Evolutionary conservation across 2,888 invertebrate genomes (phyloP), one percentile per base, ranked within the genome.

Genomic region (Xestia xanthographa): DNA sequence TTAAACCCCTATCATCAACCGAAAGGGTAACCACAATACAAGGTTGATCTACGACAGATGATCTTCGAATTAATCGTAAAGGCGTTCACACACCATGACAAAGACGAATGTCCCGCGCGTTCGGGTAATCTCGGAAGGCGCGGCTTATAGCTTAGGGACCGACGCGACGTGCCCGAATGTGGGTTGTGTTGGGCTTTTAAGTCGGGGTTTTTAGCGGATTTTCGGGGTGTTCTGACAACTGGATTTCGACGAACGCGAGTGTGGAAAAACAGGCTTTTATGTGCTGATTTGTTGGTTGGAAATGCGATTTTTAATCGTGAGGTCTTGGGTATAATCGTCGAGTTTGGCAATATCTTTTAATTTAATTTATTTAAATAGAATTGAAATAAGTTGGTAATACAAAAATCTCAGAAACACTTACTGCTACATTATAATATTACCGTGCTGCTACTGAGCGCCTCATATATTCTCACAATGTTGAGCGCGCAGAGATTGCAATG

Each of bases 71-170:
- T 85, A 89, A 90, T 89, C 87, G 80, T 82, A 72, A 83, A 88
- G 86, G 86, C 86, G 82, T 89, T 86, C 83, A 79, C 80, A 82
- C 76, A 78, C 77, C 79, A 80, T 90, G 91, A 92, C 92, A 92
- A 88, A 91, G 92, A 91, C 86, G 87, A 89, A 92, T 91, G 89
- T 85, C 79, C 79, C 83, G 74, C 79, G 71, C 81, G 86, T 84
- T 70, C 84, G 77, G 79, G 82, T 88, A 89, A 88, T 86, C 86
- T 88, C 77, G 79, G 86, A 67, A 84, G 80, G 80, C 79, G 80
- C 79, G 75, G 85, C 87, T 87, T 86, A 89, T 77, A 81, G 87
- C 89, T 87, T 70, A 75, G 86, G 83, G 86, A 86, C 77, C 77
- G 75, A 11, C 22, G 72, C 66, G 72, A 80, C 80, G 77, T 85